phyloP scores from a whole-genome alignment of 2,797 vertebrate species.

The Morus bassanus region DNA sequence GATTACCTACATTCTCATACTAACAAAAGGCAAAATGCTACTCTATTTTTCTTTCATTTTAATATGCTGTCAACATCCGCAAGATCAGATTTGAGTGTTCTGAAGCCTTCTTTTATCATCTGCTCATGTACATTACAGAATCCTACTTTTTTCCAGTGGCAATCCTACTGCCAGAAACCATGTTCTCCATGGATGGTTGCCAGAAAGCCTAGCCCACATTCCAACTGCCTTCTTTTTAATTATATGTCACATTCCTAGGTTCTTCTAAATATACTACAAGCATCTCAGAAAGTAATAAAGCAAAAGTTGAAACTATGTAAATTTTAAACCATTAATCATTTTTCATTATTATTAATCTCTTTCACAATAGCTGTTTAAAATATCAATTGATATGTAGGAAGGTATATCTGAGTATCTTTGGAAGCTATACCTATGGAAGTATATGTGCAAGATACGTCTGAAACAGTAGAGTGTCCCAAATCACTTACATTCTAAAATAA shows the following conservation, averaged over 20 bases:
- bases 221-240: not conserved
- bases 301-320: not conserved
- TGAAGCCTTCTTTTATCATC: not conserved
- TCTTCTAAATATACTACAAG: not conserved
- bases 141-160: not conserved
- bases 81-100: not conserved
- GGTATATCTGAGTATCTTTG: not conserved
- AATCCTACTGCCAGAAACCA: not conserved
- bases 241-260: not conserved
- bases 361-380: not conserved
- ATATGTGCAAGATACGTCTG: not conserved
- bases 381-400: not conserved
- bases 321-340: not conserved
- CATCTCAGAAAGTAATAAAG: not conserved
- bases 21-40: not conserved
- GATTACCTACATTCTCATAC: not conserved
- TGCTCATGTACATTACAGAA: not conserved
- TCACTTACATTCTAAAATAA: not conserved
- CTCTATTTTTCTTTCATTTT: not conserved
- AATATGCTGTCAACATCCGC: not conserved
- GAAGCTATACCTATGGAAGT: not conserved
- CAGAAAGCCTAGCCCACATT: not conserved
- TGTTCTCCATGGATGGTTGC: not conserved
- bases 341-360: not conserved
- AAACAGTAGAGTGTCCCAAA: not conserved